Percentiles rank a stretch among this genome's conserved stretches.
phyloP scores from a whole-genome alignment of 2,113 vertebrate genomes.

The Hippocampus zosterae region DNA sequence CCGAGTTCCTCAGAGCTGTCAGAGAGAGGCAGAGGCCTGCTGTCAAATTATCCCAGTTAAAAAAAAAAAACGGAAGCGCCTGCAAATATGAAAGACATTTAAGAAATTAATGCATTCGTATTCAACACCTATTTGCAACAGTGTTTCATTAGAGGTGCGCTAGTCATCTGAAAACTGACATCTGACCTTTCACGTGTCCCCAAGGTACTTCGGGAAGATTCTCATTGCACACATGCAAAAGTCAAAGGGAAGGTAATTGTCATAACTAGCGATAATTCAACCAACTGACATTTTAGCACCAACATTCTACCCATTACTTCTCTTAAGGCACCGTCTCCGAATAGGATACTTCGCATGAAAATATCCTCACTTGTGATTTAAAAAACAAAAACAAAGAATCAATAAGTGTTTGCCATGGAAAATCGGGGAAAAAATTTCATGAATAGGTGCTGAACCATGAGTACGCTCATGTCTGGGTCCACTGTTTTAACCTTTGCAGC shows the following conservation, averaged over 20 bases:
- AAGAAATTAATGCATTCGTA: constrained; percentile 83
- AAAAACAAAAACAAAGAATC: no score
- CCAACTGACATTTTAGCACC: constrained; percentile 67
- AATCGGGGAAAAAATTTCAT: no score
- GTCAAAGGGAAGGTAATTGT: constrained; percentile 78
- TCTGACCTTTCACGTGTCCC: constrained; percentile 83
- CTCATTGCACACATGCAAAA: constrained; percentile 76
- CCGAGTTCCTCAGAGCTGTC: constrained; percentile 77
- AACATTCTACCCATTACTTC: constrained; percentile 37
- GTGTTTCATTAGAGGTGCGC: constrained; percentile 74
- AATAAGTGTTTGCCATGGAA: no score
- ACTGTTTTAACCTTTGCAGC: no score
- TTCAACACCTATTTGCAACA: constrained; percentile 79
- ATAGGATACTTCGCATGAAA: not conserved
- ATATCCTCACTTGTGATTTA: not conserved
- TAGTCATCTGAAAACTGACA: constrained; percentile 80
- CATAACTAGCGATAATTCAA: constrained; percentile 80
- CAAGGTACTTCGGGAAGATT: constrained; percentile 63
- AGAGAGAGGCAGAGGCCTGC: constrained; percentile 77
- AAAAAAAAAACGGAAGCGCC: constrained; percentile 60
- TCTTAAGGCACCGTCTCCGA: constrained; percentile 14
- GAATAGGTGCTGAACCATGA: no score
- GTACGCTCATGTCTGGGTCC: no score
- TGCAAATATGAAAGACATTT: constrained; percentile 78
- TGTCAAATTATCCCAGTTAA: constrained; percentile 83